Evolutionary conservation across 2,888 invertebrate species (phyloP), one percentile per base, ranked within the genome.

Genomic region (Neoascia interrupta): DNA sequence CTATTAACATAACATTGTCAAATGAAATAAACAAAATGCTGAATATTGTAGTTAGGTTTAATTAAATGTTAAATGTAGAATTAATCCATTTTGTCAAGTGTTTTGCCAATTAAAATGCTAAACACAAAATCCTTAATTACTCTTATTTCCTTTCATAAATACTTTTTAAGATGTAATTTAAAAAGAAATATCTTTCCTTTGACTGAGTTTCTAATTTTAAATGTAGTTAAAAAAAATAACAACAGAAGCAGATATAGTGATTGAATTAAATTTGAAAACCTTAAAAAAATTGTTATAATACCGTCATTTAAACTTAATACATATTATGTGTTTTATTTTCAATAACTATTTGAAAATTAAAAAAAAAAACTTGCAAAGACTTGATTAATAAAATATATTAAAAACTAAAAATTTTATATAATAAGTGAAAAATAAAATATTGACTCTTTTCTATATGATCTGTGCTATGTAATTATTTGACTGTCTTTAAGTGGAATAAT

Each of bases 21-120:
- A 47, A 18, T 26, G 37, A 31, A 63, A 8, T 15, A 16, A 54
- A n/a, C 31, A 54, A 66, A 45, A 34, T 73, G 73, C 73, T 73
- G 73, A 73, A 73, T 31, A 73, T 34, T 54, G 28, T 73, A 73
- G 73, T 21, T 73, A 73, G 73, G 66, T 45, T 36, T 43, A 64
- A 53, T 41, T 51, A 53, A 64, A 64, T 64, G 43, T 53, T 64
- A 34, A 41, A 49, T 41, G 53, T 64, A 64, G 41, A 53, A 39
- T 26, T 41, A 34, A 16, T 39, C 28, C 18, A 37, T 36, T 36
- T 43, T 31, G 49, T 49, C 26, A 49, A 56, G n/a, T 56, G 64
- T 72, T 70, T 54, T 63, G 31, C 23, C 36, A 54, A 70, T 53
- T 19, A 49, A 53, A 34, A 19, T 0, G 10, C 0, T n/a, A 19